phyloP scores from a whole-genome alignment of 2,113 vertebrate species.

The Trogon melanurus region DNA sequence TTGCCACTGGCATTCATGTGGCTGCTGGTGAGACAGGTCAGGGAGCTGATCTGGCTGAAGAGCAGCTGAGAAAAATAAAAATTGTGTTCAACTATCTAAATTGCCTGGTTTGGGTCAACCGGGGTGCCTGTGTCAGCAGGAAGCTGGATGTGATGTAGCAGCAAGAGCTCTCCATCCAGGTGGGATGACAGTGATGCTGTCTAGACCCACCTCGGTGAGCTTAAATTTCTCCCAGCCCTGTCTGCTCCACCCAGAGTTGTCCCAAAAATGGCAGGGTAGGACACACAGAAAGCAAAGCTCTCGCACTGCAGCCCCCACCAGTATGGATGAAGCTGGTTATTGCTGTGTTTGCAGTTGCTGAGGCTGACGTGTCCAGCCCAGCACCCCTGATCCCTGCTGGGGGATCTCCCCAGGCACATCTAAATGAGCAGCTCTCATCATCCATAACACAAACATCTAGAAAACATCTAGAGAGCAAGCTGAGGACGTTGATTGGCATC shows the following conservation, averaged over 20 bases:
- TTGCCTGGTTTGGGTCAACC: not conserved
- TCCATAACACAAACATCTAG: not conserved
- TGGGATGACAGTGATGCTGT: not conserved
- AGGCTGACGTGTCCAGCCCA: not conserved
- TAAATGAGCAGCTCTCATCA: not conserved
- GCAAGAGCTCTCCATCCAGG: not conserved
- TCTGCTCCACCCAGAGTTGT: not conserved
- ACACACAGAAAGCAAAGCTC: rapidly evolving
- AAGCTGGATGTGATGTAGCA: not conserved
- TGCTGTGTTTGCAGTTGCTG: not conserved
- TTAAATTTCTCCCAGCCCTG: not conserved
- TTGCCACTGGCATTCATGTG: not conserved
- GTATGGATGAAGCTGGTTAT: not conserved
- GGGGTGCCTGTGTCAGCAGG: not conserved
- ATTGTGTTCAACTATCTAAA: rapidly evolving
- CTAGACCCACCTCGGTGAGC: not conserved
- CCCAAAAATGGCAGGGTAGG: not conserved
- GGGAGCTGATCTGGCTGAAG: not conserved
- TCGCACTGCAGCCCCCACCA: not conserved
- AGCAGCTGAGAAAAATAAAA: not conserved
- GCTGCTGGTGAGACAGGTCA: not conserved
- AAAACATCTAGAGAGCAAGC: not conserved
- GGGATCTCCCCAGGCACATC: too few relatives aligned
- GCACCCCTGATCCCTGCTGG: rapidly evolving
- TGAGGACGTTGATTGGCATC: not conserved